Conservation (phyloP, 1,140 invertebrate species). For the Drosophila burlai region DNA sequence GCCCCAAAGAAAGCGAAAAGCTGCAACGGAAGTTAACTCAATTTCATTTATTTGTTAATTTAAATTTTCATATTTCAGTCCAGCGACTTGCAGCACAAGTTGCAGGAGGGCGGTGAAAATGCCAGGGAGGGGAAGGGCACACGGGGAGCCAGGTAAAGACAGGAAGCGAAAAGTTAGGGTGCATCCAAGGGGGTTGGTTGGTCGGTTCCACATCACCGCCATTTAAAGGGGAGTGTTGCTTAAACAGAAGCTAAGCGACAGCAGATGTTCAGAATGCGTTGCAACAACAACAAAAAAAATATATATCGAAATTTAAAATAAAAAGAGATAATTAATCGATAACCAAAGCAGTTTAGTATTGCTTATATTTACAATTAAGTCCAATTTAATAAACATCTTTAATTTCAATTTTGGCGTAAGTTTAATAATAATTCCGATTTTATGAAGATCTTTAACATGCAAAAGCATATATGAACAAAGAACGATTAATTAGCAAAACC, state of each 20-base stretch:
- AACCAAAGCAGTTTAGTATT: too few relatives aligned
- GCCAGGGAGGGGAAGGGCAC: constrained; percentile 1
- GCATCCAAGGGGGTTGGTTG: constrained; percentile 10
- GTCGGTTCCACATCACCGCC: constrained; percentile 34
- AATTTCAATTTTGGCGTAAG: too few relatives aligned
- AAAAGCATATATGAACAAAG: too few relatives aligned
- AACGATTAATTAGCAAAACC: too few relatives aligned
- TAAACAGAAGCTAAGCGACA: constrained; percentile 15
- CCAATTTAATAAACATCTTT: too few relatives aligned
- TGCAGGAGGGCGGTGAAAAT: neutral
- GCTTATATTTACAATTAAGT: too few relatives aligned
- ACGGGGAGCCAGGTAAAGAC: constrained; percentile 9
- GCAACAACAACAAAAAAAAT: neutral
- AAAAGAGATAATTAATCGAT: neutral
- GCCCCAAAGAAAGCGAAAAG: constrained; percentile 44
- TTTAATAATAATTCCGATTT: neutral
- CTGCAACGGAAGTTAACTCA: constrained; percentile 56
- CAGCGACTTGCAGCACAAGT: constrained; percentile 2
- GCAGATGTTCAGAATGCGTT: constrained; percentile 21
- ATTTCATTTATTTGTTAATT: constrained; percentile 62
- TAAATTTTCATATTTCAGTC: constrained; percentile 57
- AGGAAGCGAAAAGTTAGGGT: constrained; percentile 30
- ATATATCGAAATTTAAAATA: neutral
- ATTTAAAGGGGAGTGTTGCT: constrained; percentile 24
- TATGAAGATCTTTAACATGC: too few relatives aligned